These are phyloP conservation scores for Zhuqinia jingwanae DNA, from an alignment of 2,888 invertebrate species.

Conservation along the genomic window DNA sequence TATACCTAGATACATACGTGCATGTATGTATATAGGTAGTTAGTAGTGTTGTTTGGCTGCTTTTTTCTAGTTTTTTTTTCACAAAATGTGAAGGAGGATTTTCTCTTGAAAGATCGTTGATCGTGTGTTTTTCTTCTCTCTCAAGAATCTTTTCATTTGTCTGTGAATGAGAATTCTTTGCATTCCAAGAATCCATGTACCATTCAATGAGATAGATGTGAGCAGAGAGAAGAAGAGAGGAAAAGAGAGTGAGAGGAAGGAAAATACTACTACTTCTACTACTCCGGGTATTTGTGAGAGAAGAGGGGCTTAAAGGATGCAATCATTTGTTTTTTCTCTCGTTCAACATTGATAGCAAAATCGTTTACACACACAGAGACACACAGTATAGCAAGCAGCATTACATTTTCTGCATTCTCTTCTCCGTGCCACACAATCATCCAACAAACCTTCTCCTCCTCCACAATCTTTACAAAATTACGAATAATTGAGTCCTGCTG, in stretches of 20 bases:
- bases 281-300: too few species aligned
- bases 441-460: not conserved
- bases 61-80: conserved; percentile 3
- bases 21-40: too few species aligned
- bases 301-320: conserved; percentile 54
- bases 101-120: conserved; percentile 8
- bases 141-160: conserved; percentile 62
- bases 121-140: conserved; percentile 33
- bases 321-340: conserved; percentile 66
- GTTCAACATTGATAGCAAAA: conserved; percentile 35
- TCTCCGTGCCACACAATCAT: too few species aligned
- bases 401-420: too few species aligned
- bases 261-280: conserved; percentile 1
- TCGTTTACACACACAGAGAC: not conserved
- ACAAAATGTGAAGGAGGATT: conserved; percentile 36
- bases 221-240: conserved; percentile 35
- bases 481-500: too few species aligned
- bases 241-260: not conserved
- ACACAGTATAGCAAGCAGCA: not conserved
- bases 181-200: conserved; percentile 67
- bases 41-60: too few species aligned
- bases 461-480: not conserved
- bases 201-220: conserved; percentile 59
- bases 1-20: too few species aligned
- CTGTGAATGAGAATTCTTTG: conserved; percentile 52